Evolutionary conservation across 2,113 vertebrate species (phyloP), one percentile per base, ranked within the genome.

Genomic region (Alouatta palliata): DNA sequence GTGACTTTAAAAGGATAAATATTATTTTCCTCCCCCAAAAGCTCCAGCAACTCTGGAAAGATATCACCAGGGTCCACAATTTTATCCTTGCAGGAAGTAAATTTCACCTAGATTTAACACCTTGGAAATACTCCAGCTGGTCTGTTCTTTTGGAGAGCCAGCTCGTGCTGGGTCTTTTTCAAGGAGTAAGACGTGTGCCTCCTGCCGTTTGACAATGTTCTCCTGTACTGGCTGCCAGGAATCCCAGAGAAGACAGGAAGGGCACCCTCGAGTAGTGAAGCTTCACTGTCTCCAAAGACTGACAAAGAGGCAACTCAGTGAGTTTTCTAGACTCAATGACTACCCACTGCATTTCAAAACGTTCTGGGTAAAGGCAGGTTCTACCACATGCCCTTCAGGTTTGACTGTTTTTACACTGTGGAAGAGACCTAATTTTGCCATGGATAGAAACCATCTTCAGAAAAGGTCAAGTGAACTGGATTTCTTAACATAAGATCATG

Each of bases 371-470:
- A 82, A 97, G 87, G 92, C 79, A 97, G 83, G 95, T 90, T 95
- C 94, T 94, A 80, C 30, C 81, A 82, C 52, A 91, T 81, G 90
- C 86, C 91, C 97, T 96, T 96, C 54, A 66, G 61, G 89, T 93
- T 97, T 95, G 58, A 95, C 91, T 97, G 32, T 96, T 97, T 97
- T 93, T 66, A 96, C 94, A 98, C 96, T 97, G 64, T 97, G 70
- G 79, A 66, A 88, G 93, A 97, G 82, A 97, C 89, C 61, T 84
- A 96, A 37, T 86, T 97, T 97, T 97, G 45, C 81, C 95, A 90
- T 10, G 75, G 97, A 97, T 97, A 91, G 96, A 98, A 96, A 96
- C n/a, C 79, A 77, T 93, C 86, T 88, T 97, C 98, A 98, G 49
- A 96, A 98, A 96, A 82, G 68, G 68, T 43, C 19, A 17, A 85